Base-by-base conservation (phyloP, 2,797 vertebrate genomes). In the Octomys mimax region DNA sequence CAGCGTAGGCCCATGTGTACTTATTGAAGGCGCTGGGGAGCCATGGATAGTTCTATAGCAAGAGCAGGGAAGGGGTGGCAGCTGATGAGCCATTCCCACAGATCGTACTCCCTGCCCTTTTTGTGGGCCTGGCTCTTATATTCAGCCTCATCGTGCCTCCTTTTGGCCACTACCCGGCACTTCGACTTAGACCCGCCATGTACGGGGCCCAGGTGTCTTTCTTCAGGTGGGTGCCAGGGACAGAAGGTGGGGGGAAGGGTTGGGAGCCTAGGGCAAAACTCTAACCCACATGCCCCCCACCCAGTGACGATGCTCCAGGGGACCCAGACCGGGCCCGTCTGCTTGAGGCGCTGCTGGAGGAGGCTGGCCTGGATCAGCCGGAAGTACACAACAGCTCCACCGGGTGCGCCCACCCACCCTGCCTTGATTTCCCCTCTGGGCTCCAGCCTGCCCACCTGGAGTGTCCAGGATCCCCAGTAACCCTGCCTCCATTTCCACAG, bases 101-200 rank as follows among this genome's bases (percentile, higher is more conserved):
- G 99, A 99, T 99, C 13, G 98, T 99, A 77, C 99, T 99, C 62
- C 99, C 99, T 0, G 99, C 99, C 1, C 93, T 99, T 87, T 99
- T 99, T 13, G 99, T 99, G 96, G 99, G 99, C 97, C 89, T 99
- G 26, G 99, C 99, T 0, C 98, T 99, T 92, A 96, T 99, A 92
- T 99, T 99, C 98, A 99, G 99, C 97, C 99, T 99, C 89, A 98
- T 99, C 0, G 98, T 99, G 28, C 99, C 99, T 2, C 99, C 99
- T 0, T 99, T 99, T 3, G 99, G 99, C 88, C 98, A 98, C 79
- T 99, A 99, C 96, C 99, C 99, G 0, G 82, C 99, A 0, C 98
- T 99, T 80, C 95, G 96, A 89, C 99, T 99, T 16, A 99, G 99
- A 89, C 99, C 99, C 0, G 98, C 98, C 98, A 99, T 99, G 99